Evolutionary conservation across 2,888 invertebrate species (phyloP).

Genomic region (Eristalis pertinax): DNA sequence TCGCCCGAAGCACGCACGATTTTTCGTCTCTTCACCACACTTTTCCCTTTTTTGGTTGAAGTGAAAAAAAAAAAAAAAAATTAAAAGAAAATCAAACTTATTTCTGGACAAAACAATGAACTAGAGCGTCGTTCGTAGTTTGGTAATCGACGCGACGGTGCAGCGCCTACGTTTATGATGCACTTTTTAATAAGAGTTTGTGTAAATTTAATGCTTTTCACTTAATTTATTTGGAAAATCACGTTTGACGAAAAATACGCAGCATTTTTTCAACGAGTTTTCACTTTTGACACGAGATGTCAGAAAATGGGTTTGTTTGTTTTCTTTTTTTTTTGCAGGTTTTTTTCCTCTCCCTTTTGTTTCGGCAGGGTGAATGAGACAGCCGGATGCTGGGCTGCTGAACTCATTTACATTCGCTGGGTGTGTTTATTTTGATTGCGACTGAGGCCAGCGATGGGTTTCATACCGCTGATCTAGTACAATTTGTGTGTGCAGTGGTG

Average conservation of each 20-base stretch:
- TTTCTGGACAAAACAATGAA: background rate
- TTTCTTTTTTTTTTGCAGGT: constrained; percentile 6
- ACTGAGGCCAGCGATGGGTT: background rate
- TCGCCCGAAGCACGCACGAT: constrained; percentile 25
- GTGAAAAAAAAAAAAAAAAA: background rate
- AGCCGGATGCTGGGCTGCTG: background rate
- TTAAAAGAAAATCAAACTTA: background rate
- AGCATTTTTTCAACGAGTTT: constrained; percentile 75
- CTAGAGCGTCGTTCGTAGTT: background rate
- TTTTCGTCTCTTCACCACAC: background rate
- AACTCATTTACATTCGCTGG: background rate
- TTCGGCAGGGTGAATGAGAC: constrained; percentile 13
- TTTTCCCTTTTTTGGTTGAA: background rate
- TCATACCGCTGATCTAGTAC: background rate
- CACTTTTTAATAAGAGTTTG: background rate
- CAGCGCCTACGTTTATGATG: background rate
- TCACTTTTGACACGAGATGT: constrained; percentile 73
- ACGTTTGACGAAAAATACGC: constrained; percentile 76
- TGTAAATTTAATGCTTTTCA: constrained; percentile 42
- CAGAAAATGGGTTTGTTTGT: constrained; percentile 69
- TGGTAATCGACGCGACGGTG: background rate
- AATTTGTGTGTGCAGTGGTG: background rate
- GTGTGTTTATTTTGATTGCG: background rate
- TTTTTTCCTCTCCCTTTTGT: background rate
- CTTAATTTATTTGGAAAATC: constrained; percentile 72